These are phyloP conservation scores for Taeniopygia guttata DNA, from an alignment of 2,797 vertebrate genomes.

Conservation along the genomic window DNA sequence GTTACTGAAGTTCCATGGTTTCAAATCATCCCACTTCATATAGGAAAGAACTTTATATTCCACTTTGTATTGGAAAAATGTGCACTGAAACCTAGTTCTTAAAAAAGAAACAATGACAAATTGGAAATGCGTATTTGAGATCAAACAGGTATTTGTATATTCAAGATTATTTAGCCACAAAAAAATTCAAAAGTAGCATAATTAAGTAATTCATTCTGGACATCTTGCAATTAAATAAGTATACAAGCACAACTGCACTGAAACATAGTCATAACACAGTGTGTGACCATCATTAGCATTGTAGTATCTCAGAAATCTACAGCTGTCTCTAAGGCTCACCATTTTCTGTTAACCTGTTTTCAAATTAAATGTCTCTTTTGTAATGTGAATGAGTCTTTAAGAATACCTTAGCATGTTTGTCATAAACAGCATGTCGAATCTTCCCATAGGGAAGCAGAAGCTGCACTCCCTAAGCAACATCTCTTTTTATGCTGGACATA, in stretches of 20 bases:
- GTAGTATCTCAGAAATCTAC: neutral
- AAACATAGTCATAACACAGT: neutral
- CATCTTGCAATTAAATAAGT: neutral
- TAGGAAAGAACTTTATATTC: neutral
- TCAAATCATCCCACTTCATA: neutral
- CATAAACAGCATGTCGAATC: neutral
- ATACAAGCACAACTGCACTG: neutral
- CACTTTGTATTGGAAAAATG: neutral
- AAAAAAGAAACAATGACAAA: neutral
- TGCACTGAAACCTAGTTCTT: neutral
- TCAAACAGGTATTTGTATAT: neutral
- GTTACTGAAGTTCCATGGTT: neutral
- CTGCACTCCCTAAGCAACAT: neutral
- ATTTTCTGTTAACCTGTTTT: neutral
- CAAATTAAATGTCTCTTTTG: neutral
- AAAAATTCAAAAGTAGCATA: neutral
- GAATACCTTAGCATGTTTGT: neutral
- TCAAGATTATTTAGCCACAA: neutral
- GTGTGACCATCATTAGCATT: neutral
- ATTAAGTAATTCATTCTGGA: neutral
- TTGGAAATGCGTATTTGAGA: fast-evolving
- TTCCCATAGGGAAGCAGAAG: neutral
- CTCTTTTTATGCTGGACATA: neutral
- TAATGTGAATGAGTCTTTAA: neutral
- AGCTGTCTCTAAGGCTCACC: neutral